phyloP scores from a whole-genome alignment of 1,140 invertebrate genomes.

The Philotrypesis tridentata region DNA sequence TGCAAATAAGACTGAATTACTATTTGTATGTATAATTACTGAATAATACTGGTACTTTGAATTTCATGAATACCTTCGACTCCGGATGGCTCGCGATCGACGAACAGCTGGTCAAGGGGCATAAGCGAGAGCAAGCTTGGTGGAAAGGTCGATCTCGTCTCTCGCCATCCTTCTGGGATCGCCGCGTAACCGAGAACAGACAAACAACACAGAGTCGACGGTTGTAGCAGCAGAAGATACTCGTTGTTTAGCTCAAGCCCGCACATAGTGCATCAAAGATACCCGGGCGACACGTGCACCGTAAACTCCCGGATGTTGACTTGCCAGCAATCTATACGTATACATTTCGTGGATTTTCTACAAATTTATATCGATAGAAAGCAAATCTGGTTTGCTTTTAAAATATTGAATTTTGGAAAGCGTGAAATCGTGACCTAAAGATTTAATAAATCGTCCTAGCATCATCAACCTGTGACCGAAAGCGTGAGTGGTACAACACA shows the following conservation, averaged over 20 bases:
- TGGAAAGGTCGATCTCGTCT: constrained; percentile 85
- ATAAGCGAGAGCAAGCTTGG: constrained; percentile 95
- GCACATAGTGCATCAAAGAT: not conserved
- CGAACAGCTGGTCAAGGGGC: constrained; percentile 89
- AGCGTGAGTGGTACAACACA: too few species aligned
- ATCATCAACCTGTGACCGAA: too few species aligned
- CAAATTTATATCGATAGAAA: too few species aligned
- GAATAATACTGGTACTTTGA: too few species aligned
- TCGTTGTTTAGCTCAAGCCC: not conserved
- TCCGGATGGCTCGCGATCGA: constrained; percentile 91
- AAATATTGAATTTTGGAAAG: too few species aligned
- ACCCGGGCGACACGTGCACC: not conserved
- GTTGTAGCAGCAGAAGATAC: not conserved
- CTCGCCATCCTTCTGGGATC: constrained; percentile 83
- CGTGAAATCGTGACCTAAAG: too few species aligned
- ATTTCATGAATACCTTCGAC: constrained; percentile 79
- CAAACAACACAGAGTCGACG: not conserved
- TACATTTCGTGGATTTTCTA: too few species aligned
- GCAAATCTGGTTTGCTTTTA: too few species aligned
- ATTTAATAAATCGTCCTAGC: too few species aligned
- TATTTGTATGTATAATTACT: too few species aligned
- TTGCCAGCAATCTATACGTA: constrained; percentile 8
- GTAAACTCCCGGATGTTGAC: not conserved
- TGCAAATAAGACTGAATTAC: too few species aligned
- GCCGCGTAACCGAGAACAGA: constrained; percentile 5